These are phyloP conservation scores for Mizuhopecten yessoensis DNA, from an alignment of 1,140 invertebrate species.

Conservation along the genomic window DNA sequence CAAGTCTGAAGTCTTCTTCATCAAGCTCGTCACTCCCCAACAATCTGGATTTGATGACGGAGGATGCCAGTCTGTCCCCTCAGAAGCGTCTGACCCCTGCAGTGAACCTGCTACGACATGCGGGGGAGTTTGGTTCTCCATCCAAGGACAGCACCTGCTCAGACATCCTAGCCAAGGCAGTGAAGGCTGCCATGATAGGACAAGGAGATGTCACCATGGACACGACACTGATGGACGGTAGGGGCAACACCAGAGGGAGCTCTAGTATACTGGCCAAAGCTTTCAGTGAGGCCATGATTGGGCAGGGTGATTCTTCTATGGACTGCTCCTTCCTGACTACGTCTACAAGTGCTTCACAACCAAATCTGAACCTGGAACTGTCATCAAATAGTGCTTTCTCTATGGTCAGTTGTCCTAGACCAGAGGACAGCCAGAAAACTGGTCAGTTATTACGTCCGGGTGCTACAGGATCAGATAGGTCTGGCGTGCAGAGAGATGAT, in stretches of 20 bases:
- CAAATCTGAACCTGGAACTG: background rate
- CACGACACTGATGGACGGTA: background rate
- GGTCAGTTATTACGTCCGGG: background rate
- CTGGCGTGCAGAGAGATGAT: background rate
- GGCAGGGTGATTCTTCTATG: background rate
- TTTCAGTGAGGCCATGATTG: background rate
- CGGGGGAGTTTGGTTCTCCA: background rate
- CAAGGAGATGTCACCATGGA: constrained; percentile 61
- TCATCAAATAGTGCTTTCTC: background rate
- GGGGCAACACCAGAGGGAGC: background rate
- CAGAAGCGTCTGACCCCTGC: constrained; percentile 41
- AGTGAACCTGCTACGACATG: background rate
- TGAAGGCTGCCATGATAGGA: constrained; percentile 61
- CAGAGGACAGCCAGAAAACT: background rate
- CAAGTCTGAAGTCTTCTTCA: background rate
- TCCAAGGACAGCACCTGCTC: constrained; percentile 54
- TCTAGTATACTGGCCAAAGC: background rate
- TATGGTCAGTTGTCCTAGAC: constrained; percentile 7
- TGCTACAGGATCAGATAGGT: background rate
- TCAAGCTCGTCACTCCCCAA: no score
- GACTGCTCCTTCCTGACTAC: background rate
- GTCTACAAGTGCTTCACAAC: background rate
- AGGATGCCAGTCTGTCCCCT: constrained; percentile 46
- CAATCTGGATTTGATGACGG: background rate
- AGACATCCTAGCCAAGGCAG: constrained; percentile 60